Evolutionary conservation across 2,888 invertebrate genomes (phyloP), one percentile per base, ranked within the genome.

Genomic region (Cynaeus angustus): DNA sequence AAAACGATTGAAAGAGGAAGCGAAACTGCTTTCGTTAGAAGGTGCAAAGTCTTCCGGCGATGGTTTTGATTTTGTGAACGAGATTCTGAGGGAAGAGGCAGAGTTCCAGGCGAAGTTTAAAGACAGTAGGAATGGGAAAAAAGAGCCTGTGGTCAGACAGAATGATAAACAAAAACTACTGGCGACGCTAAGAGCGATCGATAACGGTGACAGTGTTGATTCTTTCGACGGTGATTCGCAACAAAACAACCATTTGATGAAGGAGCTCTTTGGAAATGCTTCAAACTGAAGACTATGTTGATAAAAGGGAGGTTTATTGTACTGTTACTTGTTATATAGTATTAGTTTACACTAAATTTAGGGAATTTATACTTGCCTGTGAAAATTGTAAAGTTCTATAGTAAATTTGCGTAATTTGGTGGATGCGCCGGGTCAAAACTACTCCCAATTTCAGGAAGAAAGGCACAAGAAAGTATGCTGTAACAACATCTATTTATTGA

Each of bases 121-220:
- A 9, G 75, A 76, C 53, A 77, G 66, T 21, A 74, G 71, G 50
- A 80, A 79, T 59, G 74, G 59, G 4, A 45, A 72, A 55, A 41
- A 75, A 75, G 74, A 83, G 59, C 72, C 76, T 1, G 73, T 75
- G 41, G 81, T 82, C 28, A 77, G 78, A 4, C 52, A 74, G 28
- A 81, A 85, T 41, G 87, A 87, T 65, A 91, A 90, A 78, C 86
- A 86, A 53, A 89, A 89, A 77, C 81, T 91, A 43, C 83, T 91
- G 58, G 90, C 89, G 9, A 88, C 89, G 1, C 85, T 91, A 68
- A 89, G 89, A 77, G 89, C 89, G 14, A 91, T 91, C 71, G 91
- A 91, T 78, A 86, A 88, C 72, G 85, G 85, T 3, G 85, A 85
- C 62, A 80, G 78, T 61, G 66, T 84, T 30, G 83, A 83, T 21